These are phyloP conservation scores for Rhinopithecus roxellana DNA, from an alignment of 2,113 vertebrate species.

Conservation along the genomic window DNA sequence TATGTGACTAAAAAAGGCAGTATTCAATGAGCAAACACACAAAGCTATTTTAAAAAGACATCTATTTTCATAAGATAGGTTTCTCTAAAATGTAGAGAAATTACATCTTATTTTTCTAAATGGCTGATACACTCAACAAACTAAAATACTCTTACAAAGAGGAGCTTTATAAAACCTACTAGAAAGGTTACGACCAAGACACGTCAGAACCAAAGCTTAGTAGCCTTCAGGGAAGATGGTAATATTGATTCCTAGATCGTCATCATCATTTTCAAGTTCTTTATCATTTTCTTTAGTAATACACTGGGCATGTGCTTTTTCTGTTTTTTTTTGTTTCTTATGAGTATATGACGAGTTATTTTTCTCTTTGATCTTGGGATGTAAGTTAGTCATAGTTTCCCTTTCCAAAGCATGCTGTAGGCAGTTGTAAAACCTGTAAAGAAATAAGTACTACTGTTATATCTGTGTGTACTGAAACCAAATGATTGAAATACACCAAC, in stretches of 20 bases:
- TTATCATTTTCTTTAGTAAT: neutral
- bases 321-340: slow-evolving; percentile 81
- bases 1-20: neutral
- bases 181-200: neutral
- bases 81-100: slow-evolving; percentile 42
- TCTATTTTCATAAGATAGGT: neutral
- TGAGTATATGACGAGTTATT: slow-evolving; percentile 66
- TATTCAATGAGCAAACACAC: neutral
- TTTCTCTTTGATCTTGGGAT: neutral
- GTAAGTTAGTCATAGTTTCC: neutral
- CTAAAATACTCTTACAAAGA: slow-evolving; percentile 77
- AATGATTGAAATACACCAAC: neutral
- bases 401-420: slow-evolving; percentile 84
- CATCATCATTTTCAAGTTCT: neutral
- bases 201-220: neutral
- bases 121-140: slow-evolving; percentile 33
- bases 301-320: accelerated
- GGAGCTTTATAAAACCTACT: slow-evolving; percentile 18
- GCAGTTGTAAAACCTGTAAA: slow-evolving; percentile 87
- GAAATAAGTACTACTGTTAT: neutral
- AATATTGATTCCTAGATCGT: neutral
- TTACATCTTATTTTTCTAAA: slow-evolving; percentile 17
- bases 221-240: slow-evolving; percentile 64
- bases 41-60: neutral
- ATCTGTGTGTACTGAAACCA: neutral